Evolutionary conservation across 2,797 vertebrate genomes (phyloP), one percentile per base, ranked within the genome.

Genomic region (Gallinago stenura): DNA sequence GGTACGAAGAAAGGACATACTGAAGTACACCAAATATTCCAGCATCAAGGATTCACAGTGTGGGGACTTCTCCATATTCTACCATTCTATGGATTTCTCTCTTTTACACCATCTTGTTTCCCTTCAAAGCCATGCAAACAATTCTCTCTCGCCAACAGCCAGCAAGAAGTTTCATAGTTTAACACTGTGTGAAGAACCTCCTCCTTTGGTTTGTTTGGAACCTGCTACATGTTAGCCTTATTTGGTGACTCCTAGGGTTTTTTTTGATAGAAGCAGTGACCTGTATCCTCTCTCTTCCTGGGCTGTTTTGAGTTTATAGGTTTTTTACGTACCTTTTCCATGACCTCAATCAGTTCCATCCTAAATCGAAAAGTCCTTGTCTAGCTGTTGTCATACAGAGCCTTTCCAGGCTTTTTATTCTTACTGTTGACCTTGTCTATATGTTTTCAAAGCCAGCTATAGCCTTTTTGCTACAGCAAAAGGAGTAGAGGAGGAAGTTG

Each of bases 221-320:
- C 15, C 25, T 78, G 56, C 17, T 84, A 14, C 26, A 41, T 46
- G 12, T n/a, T 37, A 24, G 26, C 37, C 3, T 73, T 45, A 48
- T 54, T 57, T 33, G 21, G 54, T 54, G 46, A 5, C 11, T 70
- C 16, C 33, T 35, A 22, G 10, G 3, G 7, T 0, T 0, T 6
- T 4, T 39, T 87, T 58, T 58, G 8, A 12, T 21, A 57, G 33
- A 48, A 50, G 15, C 13, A 33, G 26, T 37, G 41, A 33, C n/a
- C 33, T 19, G 10, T 14, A 33, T 43, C 3, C n/a, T 51, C 11
- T 25, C 15, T 80, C 10, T 16, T 5, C 9, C 5, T 6, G 11
- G 20, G 9, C 13, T 61, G 6, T 62, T 81, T 57, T 62, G 15
- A 66, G 73, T 91, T 82, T 43, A 11, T 19, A 31, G 43, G 19